These are phyloP conservation scores for Synergus laeviventris DNA, from an alignment of 2,888 invertebrate genomes.

Conservation along the genomic window DNA sequence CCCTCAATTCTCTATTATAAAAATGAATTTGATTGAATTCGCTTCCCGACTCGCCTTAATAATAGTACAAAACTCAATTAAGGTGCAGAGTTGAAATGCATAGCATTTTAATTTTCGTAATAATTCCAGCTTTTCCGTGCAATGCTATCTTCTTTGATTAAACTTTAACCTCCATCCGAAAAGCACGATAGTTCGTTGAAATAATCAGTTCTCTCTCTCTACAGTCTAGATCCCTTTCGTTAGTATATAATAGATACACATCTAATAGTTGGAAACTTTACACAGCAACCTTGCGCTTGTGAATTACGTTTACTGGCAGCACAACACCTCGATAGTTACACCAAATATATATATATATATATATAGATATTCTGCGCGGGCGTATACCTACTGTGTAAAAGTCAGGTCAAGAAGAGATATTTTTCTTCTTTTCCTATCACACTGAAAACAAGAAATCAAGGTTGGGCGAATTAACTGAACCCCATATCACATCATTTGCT, in stretches of 20 bases:
- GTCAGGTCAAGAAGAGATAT: not conserved
- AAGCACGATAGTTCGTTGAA: not conserved
- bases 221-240: not conserved
- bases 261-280: constrained; percentile 6
- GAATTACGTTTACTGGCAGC: constrained; percentile 1
- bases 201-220: constrained; percentile 12
- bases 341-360: constrained; percentile 6
- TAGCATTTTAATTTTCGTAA: constrained; percentile 15
- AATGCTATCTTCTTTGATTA: constrained; percentile 1
- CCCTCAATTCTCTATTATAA: not conserved
- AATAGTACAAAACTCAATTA: constrained; percentile 30
- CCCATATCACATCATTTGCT: constrained; percentile 58
- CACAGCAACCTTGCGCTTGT: not conserved
- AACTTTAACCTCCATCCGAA: not conserved
- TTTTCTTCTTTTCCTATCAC: constrained; percentile 42
- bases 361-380: too few relatives aligned
- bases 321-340: constrained; percentile 15
- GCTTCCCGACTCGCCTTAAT: constrained; percentile 1
- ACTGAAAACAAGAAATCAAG: constrained; percentile 45
- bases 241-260: not conserved
- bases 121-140: not conserved
- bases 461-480: constrained; percentile 58
- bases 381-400: not conserved
- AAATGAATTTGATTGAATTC: not conserved
- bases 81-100: constrained; percentile 1